phyloP scores from a whole-genome alignment of 2,888 invertebrate genomes.

The Latheticus oryzae region DNA sequence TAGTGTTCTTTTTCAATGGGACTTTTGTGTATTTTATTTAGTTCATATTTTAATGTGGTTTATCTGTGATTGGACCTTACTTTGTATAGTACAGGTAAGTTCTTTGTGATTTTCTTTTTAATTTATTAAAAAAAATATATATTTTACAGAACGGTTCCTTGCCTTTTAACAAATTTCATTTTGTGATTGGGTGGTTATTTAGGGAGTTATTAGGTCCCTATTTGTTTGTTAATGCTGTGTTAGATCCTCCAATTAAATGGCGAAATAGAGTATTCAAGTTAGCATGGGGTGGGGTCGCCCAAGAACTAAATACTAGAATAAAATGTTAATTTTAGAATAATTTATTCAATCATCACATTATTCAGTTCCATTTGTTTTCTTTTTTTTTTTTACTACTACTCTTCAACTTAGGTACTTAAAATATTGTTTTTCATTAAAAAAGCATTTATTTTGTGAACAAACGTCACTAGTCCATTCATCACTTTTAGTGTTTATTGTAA shows the following conservation, averaged over 20 bases:
- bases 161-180: conserved; percentile 94
- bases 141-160: conserved; percentile 84
- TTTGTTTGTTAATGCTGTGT: conserved; percentile 86
- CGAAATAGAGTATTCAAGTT: conserved; percentile 90
- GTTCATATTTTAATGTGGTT: conserved; percentile 96
- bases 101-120: background rate
- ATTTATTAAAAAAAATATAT: conserved; percentile 28
- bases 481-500: too few species aligned
- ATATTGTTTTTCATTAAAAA: too few species aligned
- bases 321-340: conserved; percentile 67
- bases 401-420: too few species aligned
- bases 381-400: too few species aligned
- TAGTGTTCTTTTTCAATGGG: conserved; percentile 84
- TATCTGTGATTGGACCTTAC: conserved; percentile 92
- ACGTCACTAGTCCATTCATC: too few species aligned
- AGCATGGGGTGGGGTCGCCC: conserved; percentile 95
- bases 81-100: conserved; percentile 83
- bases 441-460: too few species aligned
- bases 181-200: conserved; percentile 93
- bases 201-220: conserved; percentile 92
- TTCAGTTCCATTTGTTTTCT: too few species aligned
- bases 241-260: conserved; percentile 93
- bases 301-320: conserved; percentile 84
- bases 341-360: conserved; percentile 20
- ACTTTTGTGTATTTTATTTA: conserved; percentile 90